Conservation (phyloP, 2,888 invertebrate species). For the Deilephila porcellus region DNA sequence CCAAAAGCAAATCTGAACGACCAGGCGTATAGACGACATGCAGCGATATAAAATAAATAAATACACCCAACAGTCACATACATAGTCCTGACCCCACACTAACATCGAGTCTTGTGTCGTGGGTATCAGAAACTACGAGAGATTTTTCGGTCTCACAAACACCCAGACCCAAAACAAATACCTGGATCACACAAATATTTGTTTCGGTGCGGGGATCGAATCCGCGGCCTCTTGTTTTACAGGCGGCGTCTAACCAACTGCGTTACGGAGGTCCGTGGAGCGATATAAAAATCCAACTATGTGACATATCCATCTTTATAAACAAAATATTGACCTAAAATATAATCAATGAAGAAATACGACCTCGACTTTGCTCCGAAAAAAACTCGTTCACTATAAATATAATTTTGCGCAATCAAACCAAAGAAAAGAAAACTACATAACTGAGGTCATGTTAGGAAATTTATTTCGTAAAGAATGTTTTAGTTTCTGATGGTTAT, state of each 20-base stretch:
- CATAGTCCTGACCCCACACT: too few relatives aligned
- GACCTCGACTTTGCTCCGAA: constrained; percentile 20
- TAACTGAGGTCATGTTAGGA: constrained; percentile 19
- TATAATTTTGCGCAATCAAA: constrained; percentile 15
- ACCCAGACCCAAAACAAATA: too few relatives aligned
- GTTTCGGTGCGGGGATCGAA: too few relatives aligned
- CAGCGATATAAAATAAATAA: too few relatives aligned
- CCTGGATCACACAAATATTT: too few relatives aligned
- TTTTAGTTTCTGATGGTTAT: constrained; percentile 37
- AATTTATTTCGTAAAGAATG: constrained; percentile 28
- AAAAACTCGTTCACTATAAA: constrained; percentile 24
- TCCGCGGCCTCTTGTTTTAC: too few relatives aligned
- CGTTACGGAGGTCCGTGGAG: too few relatives aligned
- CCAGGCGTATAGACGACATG: neutral
- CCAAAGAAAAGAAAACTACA: constrained; percentile 11
- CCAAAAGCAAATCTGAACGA: neutral
- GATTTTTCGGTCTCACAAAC: too few relatives aligned
- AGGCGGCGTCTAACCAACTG: too few relatives aligned
- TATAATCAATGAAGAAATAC: constrained; percentile 7
- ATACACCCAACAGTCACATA: too few relatives aligned
- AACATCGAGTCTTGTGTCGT: too few relatives aligned
- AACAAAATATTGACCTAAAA: constrained; percentile 4
- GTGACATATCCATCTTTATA: neutral
- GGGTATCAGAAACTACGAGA: too few relatives aligned
- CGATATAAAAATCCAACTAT: neutral